Evolutionary conservation across 92 coral and sea anemone species (phyloP), one percentile per base, ranked within the genome.

Genomic region (Siderastrea siderea): DNA sequence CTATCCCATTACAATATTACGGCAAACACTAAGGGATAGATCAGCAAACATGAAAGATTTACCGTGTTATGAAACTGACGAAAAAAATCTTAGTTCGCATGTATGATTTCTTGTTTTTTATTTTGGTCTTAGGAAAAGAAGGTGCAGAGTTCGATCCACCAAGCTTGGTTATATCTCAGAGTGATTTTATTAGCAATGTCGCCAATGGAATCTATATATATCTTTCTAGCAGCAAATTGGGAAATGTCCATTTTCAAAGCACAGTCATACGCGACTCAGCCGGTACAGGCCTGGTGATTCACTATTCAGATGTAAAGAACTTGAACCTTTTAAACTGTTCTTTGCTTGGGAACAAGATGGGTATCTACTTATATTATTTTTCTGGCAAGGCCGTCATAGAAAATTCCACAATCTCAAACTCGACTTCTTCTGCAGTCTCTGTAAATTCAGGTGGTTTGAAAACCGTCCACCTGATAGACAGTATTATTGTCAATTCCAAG

Each of bases 281-380:
- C 8, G 13, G 1, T 7, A 3, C 6, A 19, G 83, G 83, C 47
- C 11, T 79, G 48, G 6, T 6, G 71, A 15, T 65, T 11, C 47
- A 7, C n/a, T 57, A 4, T 43, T 17, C 59, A 9, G 11, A 10
- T 44, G 44, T 63, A 6, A 45, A 47, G 48, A 10, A 3, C n/a
- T 17, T 79, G n/a, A 62, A 11, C 12, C 26, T 79, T 45, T 62
- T 47, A 1, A 47, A 48, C 47, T 79, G 72, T 19, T 47, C 83
- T 6, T 13, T 83, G 8, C 26, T 70, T 16, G 45, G 26, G 1
- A 83, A 69, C 72, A 70, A 9, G 2, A 7, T 1, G 1, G 87
- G 87, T 7, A 71, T 83, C 51, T 1, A 3, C 51, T 68, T 81
- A 38, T 26, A 81, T 71, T 53, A 77, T 26, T 53, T 81, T 19